These are phyloP conservation scores for Dendronephthya gigantea DNA, from an alignment of 64 coral and sea anemone species.

Conservation along the genomic window DNA sequence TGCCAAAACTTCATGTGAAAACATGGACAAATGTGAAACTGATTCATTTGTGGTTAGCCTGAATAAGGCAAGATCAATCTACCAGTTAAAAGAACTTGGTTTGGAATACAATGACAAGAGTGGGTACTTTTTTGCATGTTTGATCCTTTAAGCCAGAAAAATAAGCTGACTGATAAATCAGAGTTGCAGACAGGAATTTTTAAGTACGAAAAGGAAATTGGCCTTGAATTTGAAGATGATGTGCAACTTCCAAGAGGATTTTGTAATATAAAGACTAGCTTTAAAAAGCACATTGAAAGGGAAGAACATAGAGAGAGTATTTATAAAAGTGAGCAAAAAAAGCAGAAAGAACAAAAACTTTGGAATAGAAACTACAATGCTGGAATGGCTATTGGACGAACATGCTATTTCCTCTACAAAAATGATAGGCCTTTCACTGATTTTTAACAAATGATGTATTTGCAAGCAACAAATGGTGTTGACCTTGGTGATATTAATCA, in stretches of 20 bases:
- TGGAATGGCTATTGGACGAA: background rate
- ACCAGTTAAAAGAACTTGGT: background rate
- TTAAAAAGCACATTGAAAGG: background rate
- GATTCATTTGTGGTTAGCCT: background rate
- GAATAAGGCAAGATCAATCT: background rate
- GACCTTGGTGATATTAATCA: background rate
- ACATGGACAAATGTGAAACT: background rate
- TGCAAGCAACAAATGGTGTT: background rate
- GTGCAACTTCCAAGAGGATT: background rate
- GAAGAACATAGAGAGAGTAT: background rate
- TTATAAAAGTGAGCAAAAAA: background rate
- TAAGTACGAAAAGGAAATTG: background rate
- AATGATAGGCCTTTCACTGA: background rate
- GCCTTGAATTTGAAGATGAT: background rate
- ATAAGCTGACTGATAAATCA: background rate
- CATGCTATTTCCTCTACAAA: background rate
- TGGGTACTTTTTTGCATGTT: background rate
- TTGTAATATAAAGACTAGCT: background rate
- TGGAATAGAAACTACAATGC: background rate
- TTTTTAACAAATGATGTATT: background rate
- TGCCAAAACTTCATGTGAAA: background rate
- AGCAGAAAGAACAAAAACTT: background rate
- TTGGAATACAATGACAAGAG: background rate
- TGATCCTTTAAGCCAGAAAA: background rate
- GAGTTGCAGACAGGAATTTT: background rate